Evolutionary conservation across 2,888 invertebrate species (phyloP), one percentile per base, ranked within the genome.

Genomic region (Drosophila paucipuncta): DNA sequence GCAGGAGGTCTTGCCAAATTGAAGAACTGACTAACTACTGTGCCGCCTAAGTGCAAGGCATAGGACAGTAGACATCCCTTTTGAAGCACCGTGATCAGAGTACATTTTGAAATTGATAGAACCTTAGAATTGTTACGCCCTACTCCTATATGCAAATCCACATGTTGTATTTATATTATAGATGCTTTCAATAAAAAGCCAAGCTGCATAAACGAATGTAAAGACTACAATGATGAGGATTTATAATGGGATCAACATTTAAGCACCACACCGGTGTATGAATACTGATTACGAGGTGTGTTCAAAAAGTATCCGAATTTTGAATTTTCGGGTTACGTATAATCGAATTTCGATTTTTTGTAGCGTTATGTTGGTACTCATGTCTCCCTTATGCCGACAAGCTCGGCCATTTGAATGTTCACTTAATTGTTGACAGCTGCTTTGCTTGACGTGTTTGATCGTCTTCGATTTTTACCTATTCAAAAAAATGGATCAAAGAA

Each of bases 151-250:
- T 63, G 22, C 39, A 58, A 43, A 53, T 18, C 43, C 39, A 30
- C 39, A 58, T 25, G 57, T 49, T 70, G 37, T 70, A 76, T 63
- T 61, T 54, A 53, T 67, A 63, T 63, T 71, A 67, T 57, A 49
- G 47, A 63, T n/a, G 66, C 81, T 78, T 80, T 25, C 35, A 78
- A 78, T 80, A 78, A 80, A 25, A 78, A 67, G n/a, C 64, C 31
- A 79, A 76, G 47, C n/a, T 68, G 80, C 68, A 76, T 68, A 47
- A 75, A 63, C 30, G 28, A 73, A 52, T 35, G 2, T 7, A 9
- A 2, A 13, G 5, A 4, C 18, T 50, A 18, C 10, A 18, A 10
- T 28, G 10, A 18, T 10, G 6, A 28, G 22, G 22, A 2, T 4
- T 16, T 16, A 16, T 16, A 22, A 47, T 9, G 47, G 22, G 16